phyloP scores from a whole-genome alignment of 1,140 invertebrate genomes.

The Hypothenemus hampei region DNA sequence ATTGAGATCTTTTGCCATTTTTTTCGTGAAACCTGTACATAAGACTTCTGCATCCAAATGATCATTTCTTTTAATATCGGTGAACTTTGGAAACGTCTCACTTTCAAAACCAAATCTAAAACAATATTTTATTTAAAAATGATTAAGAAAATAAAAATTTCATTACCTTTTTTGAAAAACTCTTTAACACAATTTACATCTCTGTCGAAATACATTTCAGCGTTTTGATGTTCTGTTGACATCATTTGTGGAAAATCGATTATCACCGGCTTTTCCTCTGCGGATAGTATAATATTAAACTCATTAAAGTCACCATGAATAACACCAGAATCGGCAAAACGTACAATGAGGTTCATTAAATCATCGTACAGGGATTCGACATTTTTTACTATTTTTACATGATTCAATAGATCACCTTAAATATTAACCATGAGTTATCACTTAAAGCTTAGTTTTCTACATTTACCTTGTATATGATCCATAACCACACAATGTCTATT shows the following conservation, averaged over 20 bases:
- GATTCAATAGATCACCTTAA: slow-evolving; percentile 50
- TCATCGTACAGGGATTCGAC: slow-evolving; percentile 84
- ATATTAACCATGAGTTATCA: background rate
- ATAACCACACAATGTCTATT: slow-evolving; percentile 97
- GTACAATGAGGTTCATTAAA: slow-evolving; percentile 91
- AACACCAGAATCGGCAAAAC: slow-evolving; percentile 87
- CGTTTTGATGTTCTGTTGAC: slow-evolving; percentile 88
- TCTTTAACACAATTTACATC: slow-evolving; percentile 91
- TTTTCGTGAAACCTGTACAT: slow-evolving; percentile 84
- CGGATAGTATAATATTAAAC: slow-evolving; percentile 92
- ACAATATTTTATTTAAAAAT: background rate
- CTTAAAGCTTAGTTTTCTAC: too few species aligned
- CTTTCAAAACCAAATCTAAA: slow-evolving; percentile 81
- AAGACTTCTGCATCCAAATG: slow-evolving; percentile 82
- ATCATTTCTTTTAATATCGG: slow-evolving; percentile 78
- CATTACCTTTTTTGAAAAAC: slow-evolving; percentile 76
- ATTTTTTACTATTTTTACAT: slow-evolving; percentile 74
- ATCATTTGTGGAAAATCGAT: slow-evolving; percentile 99
- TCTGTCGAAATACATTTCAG: slow-evolving; percentile 86
- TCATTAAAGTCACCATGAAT: slow-evolving; percentile 99
- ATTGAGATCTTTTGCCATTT: slow-evolving; percentile 69
- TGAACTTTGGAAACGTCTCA: slow-evolving; percentile 78
- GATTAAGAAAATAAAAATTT: background rate
- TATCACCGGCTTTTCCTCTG: slow-evolving; percentile 76
- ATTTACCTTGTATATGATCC: slow-evolving; percentile 80